phyloP scores from a whole-genome alignment of 2,797 vertebrate genomes.

The Aselliscus stoliczkanus region DNA sequence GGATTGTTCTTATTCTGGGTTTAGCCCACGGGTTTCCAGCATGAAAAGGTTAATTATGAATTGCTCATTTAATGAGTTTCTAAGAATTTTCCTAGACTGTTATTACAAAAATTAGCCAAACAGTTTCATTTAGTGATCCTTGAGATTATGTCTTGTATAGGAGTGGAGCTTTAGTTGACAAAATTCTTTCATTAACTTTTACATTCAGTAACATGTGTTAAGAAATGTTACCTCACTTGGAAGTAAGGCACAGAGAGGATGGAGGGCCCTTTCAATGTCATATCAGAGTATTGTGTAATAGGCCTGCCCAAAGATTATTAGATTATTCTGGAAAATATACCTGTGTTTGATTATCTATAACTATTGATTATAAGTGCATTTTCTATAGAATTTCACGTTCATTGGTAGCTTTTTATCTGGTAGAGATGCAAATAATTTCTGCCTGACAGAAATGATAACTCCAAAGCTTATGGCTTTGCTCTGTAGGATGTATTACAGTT shows the following conservation, averaged over 20 bases:
- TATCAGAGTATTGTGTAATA: not conserved
- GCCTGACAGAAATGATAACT: not conserved
- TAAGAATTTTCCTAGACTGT: conserved; percentile 8
- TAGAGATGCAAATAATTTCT: conserved; percentile 25
- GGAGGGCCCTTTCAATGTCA: not conserved
- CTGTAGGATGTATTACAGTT: not conserved
- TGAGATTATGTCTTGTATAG: not conserved
- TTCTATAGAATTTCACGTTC: not conserved
- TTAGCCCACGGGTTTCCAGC: not conserved
- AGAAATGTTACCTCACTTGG: not conserved
- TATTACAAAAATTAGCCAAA: not conserved
- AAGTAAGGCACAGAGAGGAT: not conserved
- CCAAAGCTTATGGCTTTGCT: not conserved
- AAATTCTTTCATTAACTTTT: not conserved
- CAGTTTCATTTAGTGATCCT: not conserved
- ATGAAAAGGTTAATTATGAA: not conserved
- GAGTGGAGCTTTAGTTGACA: not conserved
- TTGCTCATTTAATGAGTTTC: conserved; percentile 12
- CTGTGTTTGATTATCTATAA: not conserved
- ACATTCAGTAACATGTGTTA: not conserved
- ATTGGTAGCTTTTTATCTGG: conserved; percentile 6
- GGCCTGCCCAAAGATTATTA: not conserved
- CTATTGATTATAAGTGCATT: not conserved
- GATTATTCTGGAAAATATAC: not conserved
- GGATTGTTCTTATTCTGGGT: not conserved